Evolutionary conservation across 2,888 invertebrate species (phyloP).

Genomic region (Adelphocoris suturalis): DNA sequence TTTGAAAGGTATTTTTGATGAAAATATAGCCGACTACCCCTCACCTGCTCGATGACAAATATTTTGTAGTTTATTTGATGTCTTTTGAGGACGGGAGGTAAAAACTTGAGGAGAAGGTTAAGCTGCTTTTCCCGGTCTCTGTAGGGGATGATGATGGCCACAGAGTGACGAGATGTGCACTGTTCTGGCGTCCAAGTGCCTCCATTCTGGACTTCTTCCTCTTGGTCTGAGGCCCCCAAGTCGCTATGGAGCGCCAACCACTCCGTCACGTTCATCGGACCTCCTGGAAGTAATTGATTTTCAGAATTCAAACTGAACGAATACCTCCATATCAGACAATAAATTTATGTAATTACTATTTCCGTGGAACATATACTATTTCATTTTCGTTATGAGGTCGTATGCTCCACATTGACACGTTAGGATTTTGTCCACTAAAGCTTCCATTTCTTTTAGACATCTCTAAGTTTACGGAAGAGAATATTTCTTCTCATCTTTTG

Average conservation of each 20-base stretch:
- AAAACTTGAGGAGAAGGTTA: slow-evolving; percentile 79
- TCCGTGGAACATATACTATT: too few species aligned
- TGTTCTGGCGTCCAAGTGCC: slow-evolving; percentile 80
- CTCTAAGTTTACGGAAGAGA: too few species aligned
- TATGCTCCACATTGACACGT: too few species aligned
- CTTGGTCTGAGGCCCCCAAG: not conserved
- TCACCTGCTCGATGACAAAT: slow-evolving; percentile 80
- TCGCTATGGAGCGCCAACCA: slow-evolving; percentile 68
- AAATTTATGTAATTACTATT: too few species aligned
- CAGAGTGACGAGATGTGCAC: slow-evolving; percentile 79
- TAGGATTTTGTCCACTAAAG: too few species aligned
- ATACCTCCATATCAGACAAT: too few species aligned
- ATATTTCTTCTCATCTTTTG: too few species aligned
- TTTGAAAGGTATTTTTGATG: too few species aligned
- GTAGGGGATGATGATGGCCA: slow-evolving; percentile 83
- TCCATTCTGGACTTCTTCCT: slow-evolving; percentile 15
- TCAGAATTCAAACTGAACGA: too few species aligned
- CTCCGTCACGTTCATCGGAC: slow-evolving; percentile 74
- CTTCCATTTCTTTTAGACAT: too few species aligned
- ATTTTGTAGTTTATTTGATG: slow-evolving; percentile 80
- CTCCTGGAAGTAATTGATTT: slow-evolving; percentile 69
- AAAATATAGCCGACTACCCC: not conserved
- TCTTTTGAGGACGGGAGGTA: slow-evolving; percentile 80
- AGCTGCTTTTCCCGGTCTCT: slow-evolving; percentile 80
- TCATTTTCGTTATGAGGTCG: too few species aligned